Base-by-base conservation (phyloP, 2,888 invertebrate genomes). In the Ormyrus nitidulus region DNA sequence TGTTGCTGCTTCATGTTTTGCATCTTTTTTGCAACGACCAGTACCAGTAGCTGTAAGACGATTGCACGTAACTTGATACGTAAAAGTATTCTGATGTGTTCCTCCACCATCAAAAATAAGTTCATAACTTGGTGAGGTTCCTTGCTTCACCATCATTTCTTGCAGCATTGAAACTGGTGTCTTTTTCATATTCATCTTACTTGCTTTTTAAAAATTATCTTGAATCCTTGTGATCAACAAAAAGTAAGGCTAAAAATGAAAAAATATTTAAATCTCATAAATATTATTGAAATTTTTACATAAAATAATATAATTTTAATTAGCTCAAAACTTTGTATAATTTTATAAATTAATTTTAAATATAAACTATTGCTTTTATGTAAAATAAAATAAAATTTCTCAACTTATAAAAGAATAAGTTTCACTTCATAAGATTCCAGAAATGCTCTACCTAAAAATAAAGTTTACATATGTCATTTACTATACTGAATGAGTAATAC, bases 151-250 rank as follows among this genome's bases (percentile, higher is more conserved):
- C 90, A 94, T 93, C 90, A 94, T 91, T 88, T 95, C 95, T 87
- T 94, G 94, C 13, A 95, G 90, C 4, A 94, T 92, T 61, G 94
- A 93, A 6, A 93, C 93, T 0, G 94, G 93, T 0, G 94, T 94
- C 89, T 95, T 94, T 84, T 59, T 66, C 44, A 79, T 70, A 58
- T 82, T 81, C 75, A 83, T 82, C 48, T 78, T 80, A 46, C 48
- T 65, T 71, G 62, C 19, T 51, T 54, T 65, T 19, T 48, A 73
- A 64, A 48, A 54, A 59, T 0, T 48, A 73, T 56, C 2, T 46
- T 44, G 10, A 51, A 56, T 61, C 72, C 9, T 51, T 72, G 48
- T 53, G 11, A 56, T 9, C 11, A 13, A 34, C 34, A 34, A 34
- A 34, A 34, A 34, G 34, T 34, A 34, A 4, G 34, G 34, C 34